Evolutionary conservation across 64 coral and sea anemone genomes (phyloP).

Genomic region (Montipora cactus): DNA sequence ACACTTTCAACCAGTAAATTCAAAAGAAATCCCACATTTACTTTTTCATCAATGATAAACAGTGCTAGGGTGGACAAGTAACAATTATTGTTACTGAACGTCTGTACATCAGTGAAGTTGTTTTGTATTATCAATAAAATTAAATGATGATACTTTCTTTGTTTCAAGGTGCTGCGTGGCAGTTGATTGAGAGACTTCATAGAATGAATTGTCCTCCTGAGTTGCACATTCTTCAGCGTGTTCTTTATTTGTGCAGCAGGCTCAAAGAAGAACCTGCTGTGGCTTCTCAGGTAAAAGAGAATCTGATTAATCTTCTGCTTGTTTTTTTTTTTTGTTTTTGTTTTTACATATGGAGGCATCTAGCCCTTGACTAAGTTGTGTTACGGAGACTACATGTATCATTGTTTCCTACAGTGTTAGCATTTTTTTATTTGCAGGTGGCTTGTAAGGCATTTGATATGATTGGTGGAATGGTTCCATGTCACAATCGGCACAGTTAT

Average conservation of each 20-base stretch:
- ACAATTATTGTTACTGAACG: no score
- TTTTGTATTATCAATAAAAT: no score
- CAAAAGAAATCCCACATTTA: no score
- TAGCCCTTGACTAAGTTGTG: no score
- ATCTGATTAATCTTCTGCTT: not conserved
- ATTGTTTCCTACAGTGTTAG: not conserved
- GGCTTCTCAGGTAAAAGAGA: slow-evolving; percentile 15
- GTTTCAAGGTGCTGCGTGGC: slow-evolving; percentile 15
- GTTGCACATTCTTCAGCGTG: not conserved
- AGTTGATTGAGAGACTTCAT: slow-evolving; percentile 25
- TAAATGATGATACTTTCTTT: not conserved
- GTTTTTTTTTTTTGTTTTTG: not conserved
- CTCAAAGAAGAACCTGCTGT: slow-evolving; percentile 17
- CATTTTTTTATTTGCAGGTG: slow-evolving; percentile 31
- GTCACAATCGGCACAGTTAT: slow-evolving; percentile 61
- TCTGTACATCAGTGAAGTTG: no score
- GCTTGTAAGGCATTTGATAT: slow-evolving; percentile 58
- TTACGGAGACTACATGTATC: no score
- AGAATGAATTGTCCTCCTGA: not conserved
- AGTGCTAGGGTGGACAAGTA: no score
- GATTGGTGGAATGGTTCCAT: slow-evolving; percentile 12
- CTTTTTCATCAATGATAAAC: no score
- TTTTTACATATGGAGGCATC: no score
- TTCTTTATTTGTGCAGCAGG: not conserved
- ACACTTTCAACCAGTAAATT: no score